These are phyloP conservation scores for Epistrophe eligans DNA, from an alignment of 2,888 invertebrate species.

Conservation along the genomic window DNA sequence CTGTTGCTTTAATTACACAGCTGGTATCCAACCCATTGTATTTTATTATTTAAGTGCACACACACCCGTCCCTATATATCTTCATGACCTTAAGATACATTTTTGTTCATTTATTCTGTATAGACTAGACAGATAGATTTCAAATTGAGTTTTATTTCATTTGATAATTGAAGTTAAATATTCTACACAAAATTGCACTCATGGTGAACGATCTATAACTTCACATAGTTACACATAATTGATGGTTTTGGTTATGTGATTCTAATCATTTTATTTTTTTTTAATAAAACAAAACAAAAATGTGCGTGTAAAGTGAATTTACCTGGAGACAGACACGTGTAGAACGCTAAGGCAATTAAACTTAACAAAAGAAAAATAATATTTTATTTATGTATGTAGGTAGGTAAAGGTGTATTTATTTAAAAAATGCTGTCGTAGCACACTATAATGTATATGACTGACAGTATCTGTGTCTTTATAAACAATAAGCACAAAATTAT, in stretches of 20 bases:
- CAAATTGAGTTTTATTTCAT: neutral
- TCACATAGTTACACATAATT: neutral
- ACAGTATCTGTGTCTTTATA: conserved; percentile 39
- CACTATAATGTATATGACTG: conserved; percentile 18
- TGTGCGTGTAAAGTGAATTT: conserved; percentile 33
- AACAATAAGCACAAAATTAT: conserved; percentile 50
- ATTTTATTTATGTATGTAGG: neutral
- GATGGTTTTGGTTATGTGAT: conserved; percentile 2
- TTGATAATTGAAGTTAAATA: conserved; percentile 15
- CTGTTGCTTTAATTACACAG: conserved; percentile 40
- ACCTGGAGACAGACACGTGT: conserved; percentile 24
- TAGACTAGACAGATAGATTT: neutral
- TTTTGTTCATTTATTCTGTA: conserved; percentile 6
- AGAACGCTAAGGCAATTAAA: neutral
- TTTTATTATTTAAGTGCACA: conserved; percentile 4
- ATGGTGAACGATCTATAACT: neutral
- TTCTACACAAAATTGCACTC: conserved; percentile 12
- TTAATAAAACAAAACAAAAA: neutral
- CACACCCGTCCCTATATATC: neutral
- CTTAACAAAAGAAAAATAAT: neutral
- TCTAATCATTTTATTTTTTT: neutral
- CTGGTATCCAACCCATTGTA: conserved; percentile 27
- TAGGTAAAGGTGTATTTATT: neutral
- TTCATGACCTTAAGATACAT: conserved; percentile 9
- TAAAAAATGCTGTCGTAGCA: conserved; percentile 36